Base-by-base conservation (phyloP, 2,888 invertebrate genomes). In the Alentia gelatinosa region DNA sequence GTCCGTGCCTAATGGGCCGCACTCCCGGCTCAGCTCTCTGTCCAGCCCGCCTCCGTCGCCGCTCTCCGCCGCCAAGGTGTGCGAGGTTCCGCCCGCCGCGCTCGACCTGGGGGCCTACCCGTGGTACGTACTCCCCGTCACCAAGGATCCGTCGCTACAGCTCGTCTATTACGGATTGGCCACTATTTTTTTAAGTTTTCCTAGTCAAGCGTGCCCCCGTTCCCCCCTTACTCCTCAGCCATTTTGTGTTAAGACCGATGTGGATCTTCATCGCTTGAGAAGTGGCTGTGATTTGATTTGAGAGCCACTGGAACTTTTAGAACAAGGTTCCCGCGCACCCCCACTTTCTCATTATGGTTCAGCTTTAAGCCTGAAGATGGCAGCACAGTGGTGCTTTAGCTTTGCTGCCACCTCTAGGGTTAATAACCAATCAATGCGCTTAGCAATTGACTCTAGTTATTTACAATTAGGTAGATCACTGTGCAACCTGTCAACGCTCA, bases 41-140 rank as follows among this genome's bases (percentile, higher is more conserved):
- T 26, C 47, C 30, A 86, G 47, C 42, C 86, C 50, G 5, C 42
- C 86, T 12, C 42, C 15, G 26, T 47, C 86, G 0, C 86, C 86
- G 12, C 47, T n/a, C 9, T 7, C 12, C 7, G 30, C 86, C 26
- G 4, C 47, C 12, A 39, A n/a, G 26, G 75, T 47, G 12, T 30
- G 63, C 19, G 30, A 12, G 23, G 30, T 47, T 9, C 37, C 47
- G n/a, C 40, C 63, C 0, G 75, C 90, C 19, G 47, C 37, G 23
- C 42, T 90, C 26, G 90, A 90, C 90, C 75, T 90, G 33, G 40
- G 68, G 39, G 79, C 42, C 12, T 90, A 75, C 75, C 79, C 79
- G 68, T 90, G 90, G 90, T 90, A 90, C 26, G 90, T 90, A 47
- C 42, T 47, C 12, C 12, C n/a, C n/a, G n/a, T n/a, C 19, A 39